phyloP scores from a whole-genome alignment of 2,888 invertebrate genomes.

The Rhingia rostrata region DNA sequence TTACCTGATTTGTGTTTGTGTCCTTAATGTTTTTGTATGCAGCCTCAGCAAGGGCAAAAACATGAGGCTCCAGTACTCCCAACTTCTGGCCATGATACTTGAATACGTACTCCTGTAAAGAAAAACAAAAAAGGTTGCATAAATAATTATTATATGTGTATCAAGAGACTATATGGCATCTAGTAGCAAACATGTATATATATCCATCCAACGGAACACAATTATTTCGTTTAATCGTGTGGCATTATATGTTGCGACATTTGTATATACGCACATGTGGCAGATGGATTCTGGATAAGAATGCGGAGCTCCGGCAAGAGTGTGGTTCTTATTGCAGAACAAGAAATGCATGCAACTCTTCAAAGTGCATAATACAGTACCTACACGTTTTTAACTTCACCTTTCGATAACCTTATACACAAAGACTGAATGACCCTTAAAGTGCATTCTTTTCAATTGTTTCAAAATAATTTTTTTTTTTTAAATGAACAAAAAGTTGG shows the following conservation, averaged over 20 bases:
- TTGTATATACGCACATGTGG: constrained; percentile 22
- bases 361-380: constrained; percentile 35
- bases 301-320: constrained; percentile 14
- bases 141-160: constrained; percentile 36
- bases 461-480: constrained; percentile 10
- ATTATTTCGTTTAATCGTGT: constrained; percentile 70
- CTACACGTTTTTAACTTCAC: constrained; percentile 44
- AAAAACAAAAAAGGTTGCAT: constrained; percentile 38
- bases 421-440: constrained; percentile 58
- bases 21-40: constrained; percentile 86
- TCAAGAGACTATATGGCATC: constrained; percentile 1
- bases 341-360: constrained; percentile 27
- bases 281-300: constrained; percentile 20
- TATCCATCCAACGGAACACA: constrained; percentile 59
- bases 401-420: constrained; percentile 51
- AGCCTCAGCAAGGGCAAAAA: constrained; percentile 95
- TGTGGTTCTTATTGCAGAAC: constrained; percentile 24
- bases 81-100: constrained; percentile 92
- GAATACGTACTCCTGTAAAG: constrained; percentile 90
- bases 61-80: constrained; percentile 92
- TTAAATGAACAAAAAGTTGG: too few species aligned
- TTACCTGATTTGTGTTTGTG: constrained; percentile 81
- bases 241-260: constrained; percentile 55
- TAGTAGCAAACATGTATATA: constrained; percentile 23
- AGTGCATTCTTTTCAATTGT: constrained; percentile 37